Base-by-base conservation (phyloP, 2,888 invertebrate species). In the Phanerotoma sp. region DNA sequence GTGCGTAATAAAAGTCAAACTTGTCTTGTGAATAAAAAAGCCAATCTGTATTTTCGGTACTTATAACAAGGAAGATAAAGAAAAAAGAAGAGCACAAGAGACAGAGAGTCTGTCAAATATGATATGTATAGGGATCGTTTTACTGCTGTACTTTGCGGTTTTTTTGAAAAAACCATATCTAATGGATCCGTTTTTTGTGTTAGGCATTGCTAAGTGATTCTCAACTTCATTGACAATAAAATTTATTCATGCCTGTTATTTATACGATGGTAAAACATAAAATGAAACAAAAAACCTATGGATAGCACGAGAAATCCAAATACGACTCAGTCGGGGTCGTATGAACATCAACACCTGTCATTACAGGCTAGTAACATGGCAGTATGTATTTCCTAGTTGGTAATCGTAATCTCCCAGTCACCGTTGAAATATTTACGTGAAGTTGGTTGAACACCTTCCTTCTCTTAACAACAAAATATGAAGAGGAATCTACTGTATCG, bases 1-100 rank as follows among this genome's bases (percentile, higher is more conserved):
- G 69, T 71, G 67, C 68, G 70, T 66, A 71, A 69, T 72, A 71
- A 73, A 72, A 72, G 70, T 73, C 72, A 70, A 66, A 62, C 61
- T 62, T 63, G 62, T 62, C 63, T 48, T 58, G 62, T 46, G 42
- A 58, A 62, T 63, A 63, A 63, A 62, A 46, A 56, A 44, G 11
- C 11, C 16, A 38, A 38, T 38, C 38, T 38, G 38, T 16, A 18
- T 18, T 16, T 18, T 4, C 20, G 11, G 20, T 18, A 38, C 18
- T 38, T 38, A 48, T 55, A 48, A 28, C 32, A 38, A 47, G 28
- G 30, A 35, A 16, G 10, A 45, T 33, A 40, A 48, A 38, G 30
- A 45, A 42, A 20, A 33, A 16, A 13, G 37, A 16, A 51, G 38
- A 30, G 45, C 5, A 15, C 15, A 40, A 30, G 40, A n/a, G n/a